phyloP scores from a whole-genome alignment of 2,113 vertebrate species.

The Sardina pilchardus region DNA sequence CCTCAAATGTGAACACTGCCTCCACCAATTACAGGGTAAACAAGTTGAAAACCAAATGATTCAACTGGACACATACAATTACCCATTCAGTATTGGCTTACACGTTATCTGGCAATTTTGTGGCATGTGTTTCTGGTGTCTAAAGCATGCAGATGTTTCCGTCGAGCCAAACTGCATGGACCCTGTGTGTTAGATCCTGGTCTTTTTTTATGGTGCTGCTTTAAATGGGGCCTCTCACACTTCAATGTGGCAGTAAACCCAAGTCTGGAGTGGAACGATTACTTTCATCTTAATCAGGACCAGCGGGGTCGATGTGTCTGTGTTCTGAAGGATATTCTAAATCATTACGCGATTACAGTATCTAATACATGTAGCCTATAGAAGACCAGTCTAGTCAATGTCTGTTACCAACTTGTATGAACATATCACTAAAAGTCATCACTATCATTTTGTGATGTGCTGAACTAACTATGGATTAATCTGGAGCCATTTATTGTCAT shows the following conservation, averaged over 20 bases:
- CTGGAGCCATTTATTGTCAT: background rate
- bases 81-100: background rate
- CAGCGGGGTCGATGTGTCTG: background rate
- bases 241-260: background rate
- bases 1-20: background rate
- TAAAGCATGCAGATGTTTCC: background rate
- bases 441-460: background rate
- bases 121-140: background rate
- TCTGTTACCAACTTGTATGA: background rate
- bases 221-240: conserved; percentile 15
- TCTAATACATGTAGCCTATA: background rate
- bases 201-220: background rate
- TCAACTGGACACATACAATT: background rate
- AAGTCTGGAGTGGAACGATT: background rate
- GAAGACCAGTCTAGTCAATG: background rate
- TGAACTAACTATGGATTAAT: background rate
- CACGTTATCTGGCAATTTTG: background rate
- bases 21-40: background rate
- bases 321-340: background rate
- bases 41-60: background rate
- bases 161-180: conserved; percentile 14
- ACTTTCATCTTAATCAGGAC: conserved; percentile 18
- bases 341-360: background rate
- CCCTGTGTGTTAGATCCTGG: conserved; percentile 22
- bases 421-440: background rate